A percentile compares a stretch with the other conserved stretches of the same genome.
phyloP scores from a whole-genome alignment of 2,113 vertebrate genomes.

The Lepidothrix coronata region DNA sequence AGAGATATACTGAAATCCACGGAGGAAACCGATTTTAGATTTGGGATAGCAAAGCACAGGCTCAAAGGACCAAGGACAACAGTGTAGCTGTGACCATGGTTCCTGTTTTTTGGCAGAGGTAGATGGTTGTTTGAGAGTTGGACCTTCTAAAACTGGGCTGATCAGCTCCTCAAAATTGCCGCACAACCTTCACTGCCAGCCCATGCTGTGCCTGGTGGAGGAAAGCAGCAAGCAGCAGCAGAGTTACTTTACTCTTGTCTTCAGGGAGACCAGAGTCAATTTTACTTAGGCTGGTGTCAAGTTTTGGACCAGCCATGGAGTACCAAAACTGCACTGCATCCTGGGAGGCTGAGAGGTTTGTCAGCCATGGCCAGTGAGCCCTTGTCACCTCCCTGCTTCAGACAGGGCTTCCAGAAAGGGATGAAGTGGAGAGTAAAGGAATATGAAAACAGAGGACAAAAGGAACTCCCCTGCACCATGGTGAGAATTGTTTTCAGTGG shows the following conservation, averaged over 20 bases:
- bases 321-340: accelerated
- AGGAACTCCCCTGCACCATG: background rate
- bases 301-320: background rate
- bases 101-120: background rate
- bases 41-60: background rate
- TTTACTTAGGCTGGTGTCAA: background rate
- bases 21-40: background rate
- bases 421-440: background rate
- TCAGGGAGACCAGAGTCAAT: background rate
- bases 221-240: background rate
- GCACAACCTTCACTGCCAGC: background rate
- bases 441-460: background rate
- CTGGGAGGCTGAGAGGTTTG: accelerated
- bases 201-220: accelerated
- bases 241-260: background rate
- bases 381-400: background rate
- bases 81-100: background rate
- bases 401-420: background rate
- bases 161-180: background rate
- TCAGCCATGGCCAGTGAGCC: accelerated
- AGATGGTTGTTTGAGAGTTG: background rate
- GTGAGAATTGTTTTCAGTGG: background rate
- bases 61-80: background rate
- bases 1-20: accelerated
- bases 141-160: background rate